Percentiles rank a stretch among this genome's conserved stretches.
Conservation (phyloP, 1,140 invertebrate species). For the Telenomus remus region DNA sequence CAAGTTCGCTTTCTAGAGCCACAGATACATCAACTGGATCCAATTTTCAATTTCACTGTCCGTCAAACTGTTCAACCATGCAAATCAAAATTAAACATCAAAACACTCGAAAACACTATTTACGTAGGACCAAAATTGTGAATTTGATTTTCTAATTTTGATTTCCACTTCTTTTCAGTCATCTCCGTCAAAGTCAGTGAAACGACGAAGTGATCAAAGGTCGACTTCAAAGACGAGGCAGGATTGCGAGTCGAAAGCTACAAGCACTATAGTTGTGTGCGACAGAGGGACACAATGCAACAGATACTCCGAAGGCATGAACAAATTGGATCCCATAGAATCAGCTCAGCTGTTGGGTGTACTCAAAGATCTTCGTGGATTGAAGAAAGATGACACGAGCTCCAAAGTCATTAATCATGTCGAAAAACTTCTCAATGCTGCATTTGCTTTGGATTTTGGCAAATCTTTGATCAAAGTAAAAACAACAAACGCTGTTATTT, state of each 20-base stretch:
- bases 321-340: conserved; percentile 41
- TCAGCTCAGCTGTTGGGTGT: conserved; percentile 37
- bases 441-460: conserved; percentile 40
- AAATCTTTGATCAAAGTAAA: conserved; percentile 39
- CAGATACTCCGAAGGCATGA: conserved; percentile 34
- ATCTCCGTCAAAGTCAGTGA: conserved; percentile 17
- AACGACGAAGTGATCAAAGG: conserved; percentile 14
- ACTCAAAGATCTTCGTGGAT: conserved; percentile 37
- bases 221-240: conserved; percentile 29
- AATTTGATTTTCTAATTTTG: background rate
- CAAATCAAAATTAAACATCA: background rate
- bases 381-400: conserved; percentile 46
- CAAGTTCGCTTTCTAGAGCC: conserved; percentile 35
- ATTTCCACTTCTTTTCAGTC: conserved; percentile 16
- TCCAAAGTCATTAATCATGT: conserved; percentile 45
- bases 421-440: conserved; percentile 29
- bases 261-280: conserved; percentile 27
- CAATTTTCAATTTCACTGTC: conserved; percentile 11
- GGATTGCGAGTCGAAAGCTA: conserved; percentile 1
- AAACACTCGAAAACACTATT: no score
- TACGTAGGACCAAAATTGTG: no score
- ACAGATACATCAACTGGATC: conserved; percentile 14
- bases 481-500: no score
- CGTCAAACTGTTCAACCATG: background rate
- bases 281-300: conserved; percentile 52